Evolutionary conservation across 2,797 vertebrate genomes (phyloP), one percentile per base, ranked within the genome.

Genomic region (Ctenochaetus hawaiiensis): DNA sequence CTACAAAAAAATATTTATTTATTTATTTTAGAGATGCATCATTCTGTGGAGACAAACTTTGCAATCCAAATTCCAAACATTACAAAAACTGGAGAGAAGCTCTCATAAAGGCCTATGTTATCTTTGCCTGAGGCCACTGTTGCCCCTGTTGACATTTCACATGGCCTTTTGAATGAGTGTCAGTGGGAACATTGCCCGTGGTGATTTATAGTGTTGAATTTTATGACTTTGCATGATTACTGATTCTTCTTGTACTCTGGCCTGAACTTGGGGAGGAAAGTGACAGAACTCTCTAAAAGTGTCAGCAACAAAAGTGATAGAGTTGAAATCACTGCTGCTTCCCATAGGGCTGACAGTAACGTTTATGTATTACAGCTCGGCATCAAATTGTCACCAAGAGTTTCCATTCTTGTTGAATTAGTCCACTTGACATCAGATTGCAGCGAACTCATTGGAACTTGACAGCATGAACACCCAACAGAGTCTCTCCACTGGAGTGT

Each of bases 91-190:
- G 10, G 20, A 18, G 26, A 59, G 73, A 64, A 44, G 0, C 43
- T 70, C 60, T 77, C 2, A 65, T 62, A 82, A 74, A 66, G 41
- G 20, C 48, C 60, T 81, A 12, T 77, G 80, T 52, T 74, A 82
- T 65, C 43, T 20, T 34, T 20, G 82, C 87, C 88, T 43, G 23
- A 12, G 78, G 90, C 85, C 65, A 47, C 54, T 45, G 54, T 80
- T 89, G 84, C 81, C 80, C 87, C 53, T 69, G 47, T 44, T 90
- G 89, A 90, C 90, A 91, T 93, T 92, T 93, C 45, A 76, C 43
- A 16, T 82, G 87, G 90, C 91, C 89, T 92, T 92, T 87, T 61
- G 52, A 78, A 49, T 48, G 45, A 72, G 82, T 77, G 78, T 83
- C 86, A 74, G 60, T 16, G 44, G 69, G 37, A 82, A 83, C 63